Percentiles rank a stretch among this genome's conserved stretches.
phyloP scores from a whole-genome alignment of 2,888 invertebrate genomes.

The Phania funesta region DNA sequence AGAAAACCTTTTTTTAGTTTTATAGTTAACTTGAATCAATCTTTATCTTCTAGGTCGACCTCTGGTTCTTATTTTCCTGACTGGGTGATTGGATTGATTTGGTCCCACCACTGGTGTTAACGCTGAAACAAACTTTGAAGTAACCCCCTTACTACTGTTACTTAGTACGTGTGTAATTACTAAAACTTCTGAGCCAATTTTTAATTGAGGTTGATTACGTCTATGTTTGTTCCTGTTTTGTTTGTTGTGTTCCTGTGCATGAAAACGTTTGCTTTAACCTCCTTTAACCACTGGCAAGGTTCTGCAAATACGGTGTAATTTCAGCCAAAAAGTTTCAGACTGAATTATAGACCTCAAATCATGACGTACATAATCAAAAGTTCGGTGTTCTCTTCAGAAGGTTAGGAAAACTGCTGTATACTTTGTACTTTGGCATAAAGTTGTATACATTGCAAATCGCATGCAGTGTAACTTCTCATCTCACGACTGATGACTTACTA shows the following conservation, averaged over 20 bases:
- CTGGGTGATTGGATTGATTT: too few relatives aligned
- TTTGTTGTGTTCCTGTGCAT: conserved; percentile 6
- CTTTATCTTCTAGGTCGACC: too few relatives aligned
- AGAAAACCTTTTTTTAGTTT: too few relatives aligned
- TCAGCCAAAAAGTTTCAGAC: conserved; percentile 65
- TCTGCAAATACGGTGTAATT: conserved; percentile 33
- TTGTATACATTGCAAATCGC: conserved; percentile 77
- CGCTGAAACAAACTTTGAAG: not conserved
- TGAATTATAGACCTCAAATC: conserved; percentile 69
- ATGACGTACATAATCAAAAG: conserved; percentile 70
- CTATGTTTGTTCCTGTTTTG: not conserved
- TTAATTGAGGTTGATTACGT: not conserved
- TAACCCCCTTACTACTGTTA: too few relatives aligned
- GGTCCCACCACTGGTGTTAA: too few relatives aligned
- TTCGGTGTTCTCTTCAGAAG: conserved; percentile 74
- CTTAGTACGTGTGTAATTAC: not conserved
- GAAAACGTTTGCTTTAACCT: conserved; percentile 23
- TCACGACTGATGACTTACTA: not conserved
- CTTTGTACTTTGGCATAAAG: conserved; percentile 71
- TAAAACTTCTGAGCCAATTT: not conserved
- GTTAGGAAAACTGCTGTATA: conserved; percentile 71
- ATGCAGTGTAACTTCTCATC: conserved; percentile 62
- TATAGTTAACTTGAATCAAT: too few relatives aligned
- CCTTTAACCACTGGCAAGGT: conserved; percentile 21
- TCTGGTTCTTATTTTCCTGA: too few relatives aligned